Conservation (phyloP, 2,797 vertebrate genomes). For the Cryptoprocta ferox region DNA sequence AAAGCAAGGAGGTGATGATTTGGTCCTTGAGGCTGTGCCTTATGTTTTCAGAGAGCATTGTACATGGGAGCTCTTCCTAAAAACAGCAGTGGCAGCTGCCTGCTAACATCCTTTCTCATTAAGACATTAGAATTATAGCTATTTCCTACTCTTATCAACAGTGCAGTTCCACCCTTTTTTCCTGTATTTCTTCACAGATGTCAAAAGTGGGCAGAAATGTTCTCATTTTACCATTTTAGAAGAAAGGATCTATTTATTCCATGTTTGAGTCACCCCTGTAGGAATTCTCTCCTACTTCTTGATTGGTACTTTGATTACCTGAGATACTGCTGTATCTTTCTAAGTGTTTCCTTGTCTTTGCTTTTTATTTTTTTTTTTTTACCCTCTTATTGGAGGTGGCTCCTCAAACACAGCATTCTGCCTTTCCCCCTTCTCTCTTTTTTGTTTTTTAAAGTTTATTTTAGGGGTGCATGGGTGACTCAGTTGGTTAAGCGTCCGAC, state of each 20-base stretch:
- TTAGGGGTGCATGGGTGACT: too few relatives aligned
- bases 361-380: not conserved
- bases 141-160: not conserved
- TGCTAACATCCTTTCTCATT: not conserved
- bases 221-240: not conserved
- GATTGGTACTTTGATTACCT: not conserved
- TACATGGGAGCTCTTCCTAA: not conserved
- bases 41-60: not conserved
- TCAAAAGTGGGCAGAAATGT: not conserved
- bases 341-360: not conserved
- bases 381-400: not conserved
- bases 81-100: not conserved
- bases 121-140: not conserved
- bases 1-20: not conserved
- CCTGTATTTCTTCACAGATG: not conserved
- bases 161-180: not conserved
- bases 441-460: not conserved
- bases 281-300: not conserved
- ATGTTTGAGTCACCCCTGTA: not conserved
- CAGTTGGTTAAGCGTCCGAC: too few relatives aligned
- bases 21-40: not conserved
- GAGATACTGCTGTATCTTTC: not conserved
- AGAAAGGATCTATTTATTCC: not conserved
- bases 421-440: not conserved
- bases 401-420: not conserved